A percentile compares a stretch with the other conserved stretches of the same genome.
These are phyloP conservation scores for Ommatoiulus sabulosus DNA, from an alignment of 2,888 invertebrate species.

Conservation along the genomic window DNA sequence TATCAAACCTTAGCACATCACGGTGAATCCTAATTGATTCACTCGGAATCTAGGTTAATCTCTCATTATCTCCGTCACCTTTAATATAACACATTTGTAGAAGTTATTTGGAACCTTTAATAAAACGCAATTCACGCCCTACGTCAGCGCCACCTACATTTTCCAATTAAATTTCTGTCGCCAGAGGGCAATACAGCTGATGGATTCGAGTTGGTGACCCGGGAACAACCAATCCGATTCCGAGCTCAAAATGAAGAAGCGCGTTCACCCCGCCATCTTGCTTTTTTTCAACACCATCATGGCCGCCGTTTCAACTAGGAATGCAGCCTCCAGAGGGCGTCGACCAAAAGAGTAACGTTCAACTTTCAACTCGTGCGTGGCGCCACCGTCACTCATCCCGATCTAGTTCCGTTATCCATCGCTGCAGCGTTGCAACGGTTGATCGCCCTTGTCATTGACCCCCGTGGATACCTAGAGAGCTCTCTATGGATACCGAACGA, in stretches of 20 bases:
- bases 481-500: too few relatives aligned
- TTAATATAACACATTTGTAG: too few relatives aligned
- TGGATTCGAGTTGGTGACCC: conserved; percentile 14
- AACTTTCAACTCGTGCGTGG: neutral
- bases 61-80: too few relatives aligned
- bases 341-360: neutral
- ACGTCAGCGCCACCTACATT: conserved; percentile 2
- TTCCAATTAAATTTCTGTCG: conserved; percentile 8
- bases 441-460: neutral
- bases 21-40: too few relatives aligned
- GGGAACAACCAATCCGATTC: conserved; percentile 36
- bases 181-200: neutral
- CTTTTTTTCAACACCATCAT: neutral
- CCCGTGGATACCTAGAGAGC: too few relatives aligned
- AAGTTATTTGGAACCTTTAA: too few relatives aligned
- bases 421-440: neutral
- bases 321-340: conserved; percentile 6
- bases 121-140: neutral
- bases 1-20: neutral
- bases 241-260: neutral
- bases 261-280: neutral
- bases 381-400: neutral
- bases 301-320: neutral
- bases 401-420: conserved; percentile 25
- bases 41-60: too few relatives aligned